These are phyloP conservation scores for Stegodyphus mimosarum DNA, from an alignment of 1,140 invertebrate species.

Conservation along the genomic window DNA sequence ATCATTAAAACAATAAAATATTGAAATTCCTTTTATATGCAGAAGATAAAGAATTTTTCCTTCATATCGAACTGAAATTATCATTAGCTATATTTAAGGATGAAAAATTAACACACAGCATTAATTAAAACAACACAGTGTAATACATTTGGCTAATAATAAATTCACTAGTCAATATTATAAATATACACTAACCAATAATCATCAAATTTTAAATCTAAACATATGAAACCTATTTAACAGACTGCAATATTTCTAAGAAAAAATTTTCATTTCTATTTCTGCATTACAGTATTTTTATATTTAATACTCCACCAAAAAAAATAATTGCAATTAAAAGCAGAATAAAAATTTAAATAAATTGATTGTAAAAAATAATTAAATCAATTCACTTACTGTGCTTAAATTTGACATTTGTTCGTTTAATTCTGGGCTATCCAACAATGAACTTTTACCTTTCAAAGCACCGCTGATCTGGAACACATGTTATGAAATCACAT, in stretches of 20 bases:
- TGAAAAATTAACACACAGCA: no score
- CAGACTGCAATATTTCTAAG: background rate
- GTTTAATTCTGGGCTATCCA: constrained; percentile 20
- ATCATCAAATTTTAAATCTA: background rate
- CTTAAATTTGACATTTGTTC: constrained; percentile 35
- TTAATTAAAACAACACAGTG: no score
- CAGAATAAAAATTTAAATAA: background rate
- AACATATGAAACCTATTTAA: background rate
- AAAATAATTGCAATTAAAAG: background rate
- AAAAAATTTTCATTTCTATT: background rate
- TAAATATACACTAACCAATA: background rate
- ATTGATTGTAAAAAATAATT: background rate
- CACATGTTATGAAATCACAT: background rate
- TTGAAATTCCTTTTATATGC: no score
- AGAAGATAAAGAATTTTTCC: no score
- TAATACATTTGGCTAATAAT: no score
- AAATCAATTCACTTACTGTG: constrained; percentile 11
- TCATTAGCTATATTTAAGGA: no score
- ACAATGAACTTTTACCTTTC: constrained; percentile 25
- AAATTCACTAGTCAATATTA: no score
- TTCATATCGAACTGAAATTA: no score
- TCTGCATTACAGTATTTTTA: background rate
- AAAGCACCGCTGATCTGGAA: constrained; percentile 36
- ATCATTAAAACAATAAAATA: no score
- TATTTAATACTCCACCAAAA: background rate